These are phyloP conservation scores for Papilio helenus DNA, from an alignment of 1,140 invertebrate genomes.

Conservation along the genomic window DNA sequence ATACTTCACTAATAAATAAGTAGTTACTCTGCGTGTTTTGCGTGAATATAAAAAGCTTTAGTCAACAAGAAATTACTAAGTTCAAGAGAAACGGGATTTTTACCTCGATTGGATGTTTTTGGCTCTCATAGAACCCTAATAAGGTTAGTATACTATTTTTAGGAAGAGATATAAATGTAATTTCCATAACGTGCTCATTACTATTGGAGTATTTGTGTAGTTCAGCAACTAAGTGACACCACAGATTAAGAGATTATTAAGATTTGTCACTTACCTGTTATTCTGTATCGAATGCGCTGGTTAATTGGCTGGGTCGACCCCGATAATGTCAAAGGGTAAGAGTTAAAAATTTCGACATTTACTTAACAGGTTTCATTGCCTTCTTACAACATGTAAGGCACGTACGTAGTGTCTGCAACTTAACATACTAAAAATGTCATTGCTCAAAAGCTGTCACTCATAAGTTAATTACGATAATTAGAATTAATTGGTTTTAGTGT, in stretches of 20 bases:
- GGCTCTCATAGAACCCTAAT: too few relatives aligned
- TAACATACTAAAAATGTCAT: slow-evolving; percentile 31
- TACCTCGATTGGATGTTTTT: background rate
- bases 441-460: slow-evolving; percentile 34
- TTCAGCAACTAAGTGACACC: slow-evolving; percentile 29
- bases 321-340: slow-evolving; percentile 38
- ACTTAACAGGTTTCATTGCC: slow-evolving; percentile 34
- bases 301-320: slow-evolving; percentile 39
- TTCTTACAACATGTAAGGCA: slow-evolving; percentile 28
- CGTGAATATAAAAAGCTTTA: too few relatives aligned
- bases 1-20: background rate
- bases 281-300: slow-evolving; percentile 35
- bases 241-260: slow-evolving; percentile 38
- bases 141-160: too few relatives aligned
- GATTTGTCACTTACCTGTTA: slow-evolving; percentile 39
- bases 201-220: background rate
- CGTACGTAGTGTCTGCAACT: background rate
- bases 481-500: slow-evolving; percentile 14
- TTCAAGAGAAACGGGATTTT: background rate
- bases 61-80: background rate
- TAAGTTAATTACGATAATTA: slow-evolving; percentile 37
- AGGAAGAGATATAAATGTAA: too few relatives aligned
- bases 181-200: background rate
- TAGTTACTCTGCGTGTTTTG: background rate
- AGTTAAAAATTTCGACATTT: slow-evolving; percentile 41